A percentile compares a stretch with the other conserved stretches of the same genome.
phyloP scores from a whole-genome alignment of 2,113 vertebrate species.

The Colossoma macropomum region DNA sequence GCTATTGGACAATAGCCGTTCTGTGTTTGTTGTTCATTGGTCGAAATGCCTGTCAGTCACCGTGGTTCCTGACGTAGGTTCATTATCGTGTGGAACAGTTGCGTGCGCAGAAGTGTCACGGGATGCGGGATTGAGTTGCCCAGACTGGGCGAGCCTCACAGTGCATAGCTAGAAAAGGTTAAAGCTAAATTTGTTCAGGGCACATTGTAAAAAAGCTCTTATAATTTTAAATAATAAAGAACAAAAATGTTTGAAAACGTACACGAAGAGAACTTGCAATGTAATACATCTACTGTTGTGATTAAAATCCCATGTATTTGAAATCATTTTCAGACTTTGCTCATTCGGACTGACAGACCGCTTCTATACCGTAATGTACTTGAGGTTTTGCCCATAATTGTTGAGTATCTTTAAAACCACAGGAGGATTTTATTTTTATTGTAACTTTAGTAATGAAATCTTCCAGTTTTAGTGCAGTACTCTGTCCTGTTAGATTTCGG shows the following conservation, averaged over 20 bases:
- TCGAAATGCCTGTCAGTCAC: slow-evolving; percentile 13
- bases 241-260: not conserved
- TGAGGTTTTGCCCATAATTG: too few species aligned
- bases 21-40: slow-evolving; percentile 56
- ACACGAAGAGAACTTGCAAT: not conserved
- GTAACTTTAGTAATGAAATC: too few species aligned
- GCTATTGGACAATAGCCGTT: slow-evolving; percentile 50
- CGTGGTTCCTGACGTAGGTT: not conserved
- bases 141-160: slow-evolving; percentile 21
- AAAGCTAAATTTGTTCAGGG: slow-evolving; percentile 55
- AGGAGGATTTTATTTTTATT: too few species aligned
- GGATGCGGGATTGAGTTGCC: slow-evolving; percentile 67
- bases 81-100: slow-evolving; percentile 24
- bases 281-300: not conserved
- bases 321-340: too few species aligned
- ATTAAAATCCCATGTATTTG: too few species aligned
- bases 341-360: too few species aligned
- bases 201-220: slow-evolving; percentile 29
- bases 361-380: too few species aligned
- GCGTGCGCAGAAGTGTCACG: slow-evolving; percentile 68
- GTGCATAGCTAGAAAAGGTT: slow-evolving; percentile 56
- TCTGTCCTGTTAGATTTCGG: too few species aligned
- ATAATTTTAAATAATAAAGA: not conserved
- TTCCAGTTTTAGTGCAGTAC: too few species aligned
- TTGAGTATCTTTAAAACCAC: too few species aligned